Conservation (phyloP, 2,113 vertebrate genomes). For the Tragelaphus imberbis region DNA sequence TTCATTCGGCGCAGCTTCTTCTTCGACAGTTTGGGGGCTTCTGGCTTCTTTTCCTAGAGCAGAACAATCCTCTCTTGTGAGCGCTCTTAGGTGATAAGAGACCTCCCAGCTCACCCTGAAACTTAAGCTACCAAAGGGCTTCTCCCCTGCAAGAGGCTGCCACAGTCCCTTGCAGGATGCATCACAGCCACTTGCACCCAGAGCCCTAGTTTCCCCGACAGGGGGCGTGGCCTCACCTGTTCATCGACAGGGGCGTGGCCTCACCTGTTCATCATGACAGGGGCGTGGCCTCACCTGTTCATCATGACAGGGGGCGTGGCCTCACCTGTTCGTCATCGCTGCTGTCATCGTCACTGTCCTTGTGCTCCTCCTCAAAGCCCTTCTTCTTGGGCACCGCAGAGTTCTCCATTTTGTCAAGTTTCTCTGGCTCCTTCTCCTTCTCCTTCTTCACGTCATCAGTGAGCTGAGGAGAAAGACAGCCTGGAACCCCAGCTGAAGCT, state of each 20-base stretch:
- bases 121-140: neutral
- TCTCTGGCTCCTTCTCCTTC: conserved; percentile 93
- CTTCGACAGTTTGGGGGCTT: conserved; percentile 92
- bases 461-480: conserved; percentile 75
- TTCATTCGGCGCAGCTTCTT: conserved; percentile 97
- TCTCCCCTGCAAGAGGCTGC: too few relatives aligned
- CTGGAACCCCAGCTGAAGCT: neutral
- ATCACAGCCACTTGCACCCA: neutral
- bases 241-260: conserved; percentile 21
- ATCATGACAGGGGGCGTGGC: rapidly evolving
- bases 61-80: neutral
- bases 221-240: conserved; percentile 58
- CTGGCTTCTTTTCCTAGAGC: conserved; percentile 84
- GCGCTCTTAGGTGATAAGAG: neutral
- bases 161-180: rapidly evolving
- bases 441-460: conserved; percentile 94
- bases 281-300: too few relatives aligned
- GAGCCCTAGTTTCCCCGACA: rapidly evolving
- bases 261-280: conserved; percentile 73
- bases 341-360: conserved; percentile 89
- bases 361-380: conserved; percentile 88
- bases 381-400: conserved; percentile 85
- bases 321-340: conserved; percentile 80
- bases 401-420: conserved; percentile 84
- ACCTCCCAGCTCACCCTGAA: neutral